phyloP scores from a whole-genome alignment of 2,888 invertebrate species.

The Acanthacorydalis orientalis region DNA sequence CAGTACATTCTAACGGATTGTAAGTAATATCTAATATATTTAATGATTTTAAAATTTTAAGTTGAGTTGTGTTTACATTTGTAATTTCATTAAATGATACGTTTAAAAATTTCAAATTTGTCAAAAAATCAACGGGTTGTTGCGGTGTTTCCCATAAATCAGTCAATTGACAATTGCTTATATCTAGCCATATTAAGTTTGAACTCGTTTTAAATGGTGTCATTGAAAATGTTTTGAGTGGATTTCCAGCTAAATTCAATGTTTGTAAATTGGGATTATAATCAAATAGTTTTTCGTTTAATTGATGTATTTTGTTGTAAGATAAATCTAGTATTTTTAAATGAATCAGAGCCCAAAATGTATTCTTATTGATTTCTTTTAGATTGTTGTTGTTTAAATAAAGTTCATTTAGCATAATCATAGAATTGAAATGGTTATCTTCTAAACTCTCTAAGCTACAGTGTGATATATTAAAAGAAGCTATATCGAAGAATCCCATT shows the following conservation, averaged over 20 bases:
- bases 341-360: constrained; percentile 36
- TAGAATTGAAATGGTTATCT: no score
- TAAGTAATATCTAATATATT: constrained; percentile 41
- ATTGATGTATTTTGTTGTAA: constrained; percentile 43
- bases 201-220: constrained; percentile 46
- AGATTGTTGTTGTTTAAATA: no score
- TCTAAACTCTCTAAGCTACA: no score
- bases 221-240: constrained; percentile 45
- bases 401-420: no score
- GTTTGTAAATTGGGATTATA: constrained; percentile 46
- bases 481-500: constrained; percentile 40
- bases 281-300: constrained; percentile 45
- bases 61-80: constrained; percentile 37
- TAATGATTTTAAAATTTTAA: constrained; percentile 38
- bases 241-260: constrained; percentile 56
- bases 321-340: constrained; percentile 55
- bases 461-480: no score
- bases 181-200: constrained; percentile 46
- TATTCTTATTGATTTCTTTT: constrained; percentile 24
- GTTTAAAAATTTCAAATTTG: constrained; percentile 26
- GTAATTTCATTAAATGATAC: constrained; percentile 40
- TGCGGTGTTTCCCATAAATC: constrained; percentile 30
- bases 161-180: constrained; percentile 25
- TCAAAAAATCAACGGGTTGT: no score
- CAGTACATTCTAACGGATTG: constrained; percentile 51